Conservation (phyloP, 2,113 vertebrate species). For the Hippopotamus amphibius region DNA sequence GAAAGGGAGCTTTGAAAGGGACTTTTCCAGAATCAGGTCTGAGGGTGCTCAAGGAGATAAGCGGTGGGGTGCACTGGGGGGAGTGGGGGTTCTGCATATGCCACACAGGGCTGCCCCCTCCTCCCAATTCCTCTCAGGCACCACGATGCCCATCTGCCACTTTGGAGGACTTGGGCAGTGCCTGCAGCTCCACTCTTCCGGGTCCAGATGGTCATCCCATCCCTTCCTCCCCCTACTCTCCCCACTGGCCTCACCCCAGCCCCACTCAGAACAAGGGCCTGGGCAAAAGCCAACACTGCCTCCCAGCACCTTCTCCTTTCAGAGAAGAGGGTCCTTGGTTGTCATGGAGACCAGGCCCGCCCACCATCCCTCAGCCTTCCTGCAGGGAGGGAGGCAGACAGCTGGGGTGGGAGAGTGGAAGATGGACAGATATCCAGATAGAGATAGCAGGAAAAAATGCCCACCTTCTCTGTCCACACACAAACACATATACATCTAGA, state of each 20-base stretch:
- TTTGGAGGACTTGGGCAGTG: background rate
- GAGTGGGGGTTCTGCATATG: background rate
- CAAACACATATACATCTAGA: background rate
- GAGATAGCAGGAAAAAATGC: background rate
- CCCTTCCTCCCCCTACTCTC: background rate
- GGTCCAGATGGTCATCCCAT: constrained; percentile 60
- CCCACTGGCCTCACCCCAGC: background rate
- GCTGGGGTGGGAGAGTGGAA: background rate
- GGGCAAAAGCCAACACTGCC: background rate
- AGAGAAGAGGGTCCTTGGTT: background rate
- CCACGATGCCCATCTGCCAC: constrained; percentile 55
- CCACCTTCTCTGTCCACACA: background rate
- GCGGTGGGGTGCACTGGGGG: background rate
- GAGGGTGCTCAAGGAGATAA: background rate
- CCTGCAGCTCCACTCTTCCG: background rate
- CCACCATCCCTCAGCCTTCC: background rate
- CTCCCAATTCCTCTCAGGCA: background rate
- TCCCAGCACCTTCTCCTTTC: background rate
- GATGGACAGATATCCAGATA: background rate
- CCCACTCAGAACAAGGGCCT: background rate
- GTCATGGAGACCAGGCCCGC: constrained; percentile 7
- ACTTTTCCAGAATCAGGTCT: background rate
- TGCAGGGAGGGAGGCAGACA: background rate
- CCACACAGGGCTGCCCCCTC: background rate
- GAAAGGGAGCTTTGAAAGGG: background rate